phyloP scores from a whole-genome alignment of 1,140 invertebrate species.

The Ctenoplectra terminalis region DNA sequence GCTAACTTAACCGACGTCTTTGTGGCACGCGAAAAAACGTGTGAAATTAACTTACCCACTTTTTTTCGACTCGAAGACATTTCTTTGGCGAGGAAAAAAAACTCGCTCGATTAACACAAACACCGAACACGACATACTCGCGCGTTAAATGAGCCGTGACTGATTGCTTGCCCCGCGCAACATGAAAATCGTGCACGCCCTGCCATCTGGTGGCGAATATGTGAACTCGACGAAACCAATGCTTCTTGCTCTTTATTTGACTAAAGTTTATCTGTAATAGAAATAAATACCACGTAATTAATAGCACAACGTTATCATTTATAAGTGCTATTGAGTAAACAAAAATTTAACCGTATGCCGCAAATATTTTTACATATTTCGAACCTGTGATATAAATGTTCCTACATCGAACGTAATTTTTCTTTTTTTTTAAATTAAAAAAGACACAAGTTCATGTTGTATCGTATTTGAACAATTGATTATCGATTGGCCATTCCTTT shows the following conservation, averaged over 20 bases:
- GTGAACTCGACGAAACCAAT: no score
- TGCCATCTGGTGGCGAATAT: neutral
- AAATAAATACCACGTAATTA: neutral
- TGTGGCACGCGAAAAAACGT: neutral
- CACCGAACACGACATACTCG: neutral
- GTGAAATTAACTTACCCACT: neutral
- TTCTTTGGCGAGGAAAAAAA: no score
- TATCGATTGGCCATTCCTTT: neutral
- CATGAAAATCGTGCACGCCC: neutral
- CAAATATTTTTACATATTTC: neutral
- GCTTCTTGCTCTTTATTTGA: no score
- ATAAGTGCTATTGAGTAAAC: neutral
- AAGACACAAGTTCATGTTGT: no score
- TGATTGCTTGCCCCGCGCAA: neutral
- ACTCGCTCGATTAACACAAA: neutral
- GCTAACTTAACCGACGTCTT: neutral
- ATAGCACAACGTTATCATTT: neutral
- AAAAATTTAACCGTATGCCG: neutral
- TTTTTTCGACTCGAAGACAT: neutral
- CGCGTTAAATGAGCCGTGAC: constrained; percentile 30
- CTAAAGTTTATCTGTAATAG: neutral
- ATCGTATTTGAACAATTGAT: neutral
- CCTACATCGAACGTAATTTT: no score
- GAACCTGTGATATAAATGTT: no score
- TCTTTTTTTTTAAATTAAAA: no score